A percentile compares a stretch with the other conserved stretches of the same genome.
Evolutionary conservation across 2,888 invertebrate species (phyloP).

Genomic region (Drosophila falleni): DNA sequence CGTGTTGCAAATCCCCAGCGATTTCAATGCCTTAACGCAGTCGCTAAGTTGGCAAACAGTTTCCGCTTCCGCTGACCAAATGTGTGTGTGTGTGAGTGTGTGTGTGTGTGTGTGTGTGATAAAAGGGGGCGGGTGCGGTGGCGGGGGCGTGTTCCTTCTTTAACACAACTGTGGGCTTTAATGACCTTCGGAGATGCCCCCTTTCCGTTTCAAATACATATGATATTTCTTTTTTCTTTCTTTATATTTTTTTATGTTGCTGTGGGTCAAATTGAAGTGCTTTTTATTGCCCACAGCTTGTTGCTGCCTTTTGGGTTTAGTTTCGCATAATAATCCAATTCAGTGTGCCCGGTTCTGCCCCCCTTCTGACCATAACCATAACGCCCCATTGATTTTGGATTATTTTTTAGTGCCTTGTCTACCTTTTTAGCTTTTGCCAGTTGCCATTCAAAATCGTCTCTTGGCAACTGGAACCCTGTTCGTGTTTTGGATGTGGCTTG

Average conservation of each 20-base stretch:
- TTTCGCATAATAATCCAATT: slow-evolving; percentile 79
- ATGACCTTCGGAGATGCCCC: slow-evolving; percentile 68
- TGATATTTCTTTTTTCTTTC: slow-evolving; percentile 30
- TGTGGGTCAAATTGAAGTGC: slow-evolving; percentile 79
- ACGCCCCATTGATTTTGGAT: slow-evolving; percentile 81
- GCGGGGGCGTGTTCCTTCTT: not conserved
- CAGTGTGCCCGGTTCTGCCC: slow-evolving; percentile 14
- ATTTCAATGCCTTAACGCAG: slow-evolving; percentile 43
- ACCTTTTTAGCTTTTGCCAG: slow-evolving; percentile 61
- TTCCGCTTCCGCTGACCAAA: slow-evolving; percentile 78
- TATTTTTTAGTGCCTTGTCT: slow-evolving; percentile 76
- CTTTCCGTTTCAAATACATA: slow-evolving; percentile 32
- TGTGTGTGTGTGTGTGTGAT: slow-evolving; percentile 2
- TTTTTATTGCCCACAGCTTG: slow-evolving; percentile 79
- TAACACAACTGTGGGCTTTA: slow-evolving; percentile 48
- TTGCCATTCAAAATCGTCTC: slow-evolving; percentile 29
- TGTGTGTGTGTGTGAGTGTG: slow-evolving; percentile 42
- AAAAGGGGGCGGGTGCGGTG: not conserved
- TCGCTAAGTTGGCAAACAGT: slow-evolving; percentile 77
- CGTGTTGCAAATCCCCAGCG: slow-evolving; percentile 65
- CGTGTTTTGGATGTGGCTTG: slow-evolving; percentile 16
- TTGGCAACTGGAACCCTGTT: slow-evolving; percentile 26
- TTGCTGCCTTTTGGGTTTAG: slow-evolving; percentile 71
- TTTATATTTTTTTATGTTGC: slow-evolving; percentile 35
- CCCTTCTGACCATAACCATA: slow-evolving; percentile 54